phyloP scores from a whole-genome alignment of 2,888 invertebrate species.

The Hermaeophaga mercurialis region DNA sequence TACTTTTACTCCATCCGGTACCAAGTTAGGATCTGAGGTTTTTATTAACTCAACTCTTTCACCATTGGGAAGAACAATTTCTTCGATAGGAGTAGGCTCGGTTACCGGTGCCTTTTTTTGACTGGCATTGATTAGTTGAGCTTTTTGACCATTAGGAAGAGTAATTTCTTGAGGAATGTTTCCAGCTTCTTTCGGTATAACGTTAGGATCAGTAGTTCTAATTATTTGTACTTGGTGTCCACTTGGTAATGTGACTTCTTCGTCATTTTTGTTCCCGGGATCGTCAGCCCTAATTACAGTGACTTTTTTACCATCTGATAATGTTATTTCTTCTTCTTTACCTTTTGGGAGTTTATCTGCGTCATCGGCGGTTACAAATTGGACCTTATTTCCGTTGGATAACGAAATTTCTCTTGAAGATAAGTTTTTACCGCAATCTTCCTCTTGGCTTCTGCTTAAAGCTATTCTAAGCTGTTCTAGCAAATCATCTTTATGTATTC shows the following conservation, averaged over 20 bases:
- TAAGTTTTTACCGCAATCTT: conserved; percentile 70
- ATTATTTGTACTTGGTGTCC: conserved; percentile 76
- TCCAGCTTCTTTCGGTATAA: conserved; percentile 32
- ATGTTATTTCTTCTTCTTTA: conserved; percentile 58
- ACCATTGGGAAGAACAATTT: conserved; percentile 53
- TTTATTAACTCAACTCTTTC: conserved; percentile 57
- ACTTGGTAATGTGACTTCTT: conserved; percentile 61
- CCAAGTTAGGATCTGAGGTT: conserved; percentile 71
- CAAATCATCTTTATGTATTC: conserved; percentile 72
- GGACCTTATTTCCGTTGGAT: conserved; percentile 76
- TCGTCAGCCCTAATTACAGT: conserved; percentile 72
- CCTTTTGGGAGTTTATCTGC: conserved; percentile 43
- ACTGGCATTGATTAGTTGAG: conserved; percentile 72
- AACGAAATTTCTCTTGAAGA: conserved; percentile 75
- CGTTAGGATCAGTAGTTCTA: conserved; percentile 38
- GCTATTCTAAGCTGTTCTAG: conserved; percentile 77
- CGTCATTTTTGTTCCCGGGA: conserved; percentile 56
- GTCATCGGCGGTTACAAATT: conserved; percentile 61
- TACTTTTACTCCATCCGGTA: conserved; percentile 60
- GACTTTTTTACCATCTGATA: conserved; percentile 74
- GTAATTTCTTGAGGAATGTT: conserved; percentile 73
- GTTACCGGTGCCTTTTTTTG: conserved; percentile 33
- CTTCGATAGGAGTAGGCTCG: conserved; percentile 42
- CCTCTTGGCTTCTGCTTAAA: conserved; percentile 69
- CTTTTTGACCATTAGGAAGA: conserved; percentile 73